A percentile compares a stretch with the other conserved stretches of the same genome.
Evolutionary conservation across 2,113 vertebrate species (phyloP).

Genomic region (Sylvietta virens): DNA sequence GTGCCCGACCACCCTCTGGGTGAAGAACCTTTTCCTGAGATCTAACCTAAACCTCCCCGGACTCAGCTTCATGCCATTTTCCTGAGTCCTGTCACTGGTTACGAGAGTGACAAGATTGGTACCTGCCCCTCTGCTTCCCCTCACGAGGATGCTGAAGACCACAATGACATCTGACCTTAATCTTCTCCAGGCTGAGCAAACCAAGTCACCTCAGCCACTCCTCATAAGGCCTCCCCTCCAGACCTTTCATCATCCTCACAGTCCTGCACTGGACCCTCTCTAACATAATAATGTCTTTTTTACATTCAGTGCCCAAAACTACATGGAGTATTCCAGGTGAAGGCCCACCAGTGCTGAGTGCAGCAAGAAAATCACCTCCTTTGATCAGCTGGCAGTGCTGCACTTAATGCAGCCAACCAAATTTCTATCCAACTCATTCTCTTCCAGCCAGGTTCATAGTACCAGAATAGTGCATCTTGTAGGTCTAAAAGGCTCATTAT

Average conservation of each 20-base stretch:
- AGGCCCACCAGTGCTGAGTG: not conserved
- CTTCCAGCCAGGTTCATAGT: not conserved
- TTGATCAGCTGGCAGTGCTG: not conserved
- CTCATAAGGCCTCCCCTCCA: not conserved
- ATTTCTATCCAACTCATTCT: not conserved
- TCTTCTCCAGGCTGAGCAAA: not conserved
- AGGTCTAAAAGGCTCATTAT: not conserved
- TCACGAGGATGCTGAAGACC: accelerated
- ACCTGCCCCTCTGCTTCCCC: not conserved
- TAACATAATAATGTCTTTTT: not conserved
- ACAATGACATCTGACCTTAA: not conserved
- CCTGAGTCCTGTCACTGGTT: not conserved
- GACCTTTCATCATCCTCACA: not conserved
- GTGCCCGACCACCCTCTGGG: not conserved
- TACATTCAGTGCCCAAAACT: not conserved
- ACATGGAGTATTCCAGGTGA: not conserved
- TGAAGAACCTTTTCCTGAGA: not conserved
- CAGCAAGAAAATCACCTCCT: not conserved
- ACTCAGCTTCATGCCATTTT: not conserved
- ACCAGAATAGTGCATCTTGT: not conserved
- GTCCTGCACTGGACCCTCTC: not conserved
- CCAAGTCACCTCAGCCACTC: not conserved
- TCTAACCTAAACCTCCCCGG: not conserved
- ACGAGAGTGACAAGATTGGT: not conserved
- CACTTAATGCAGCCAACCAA: accelerated